Conservation (phyloP, 2,797 vertebrate genomes). For the Neomorphus geoffroyi region DNA sequence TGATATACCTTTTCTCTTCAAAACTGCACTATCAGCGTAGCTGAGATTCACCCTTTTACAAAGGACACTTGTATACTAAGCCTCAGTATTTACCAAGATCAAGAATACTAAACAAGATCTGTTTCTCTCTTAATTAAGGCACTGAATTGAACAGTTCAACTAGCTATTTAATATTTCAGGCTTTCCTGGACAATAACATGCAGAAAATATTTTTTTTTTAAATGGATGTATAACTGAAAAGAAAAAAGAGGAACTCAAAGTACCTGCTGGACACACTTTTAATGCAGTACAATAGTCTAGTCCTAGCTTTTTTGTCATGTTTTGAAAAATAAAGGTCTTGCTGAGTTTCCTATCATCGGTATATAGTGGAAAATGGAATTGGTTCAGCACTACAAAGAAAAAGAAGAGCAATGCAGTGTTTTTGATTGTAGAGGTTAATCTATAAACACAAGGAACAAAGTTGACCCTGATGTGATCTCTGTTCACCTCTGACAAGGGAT, state of each 20-base stretch:
- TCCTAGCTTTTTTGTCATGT: constrained; percentile 40
- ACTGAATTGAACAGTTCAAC: constrained; percentile 55
- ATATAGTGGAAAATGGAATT: constrained; percentile 27
- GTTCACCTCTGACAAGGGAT: constrained; percentile 73
- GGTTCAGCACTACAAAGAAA: constrained; percentile 42
- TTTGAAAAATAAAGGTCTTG: constrained; percentile 41
- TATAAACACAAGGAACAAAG: constrained; percentile 75
- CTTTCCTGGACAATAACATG: constrained; percentile 33
- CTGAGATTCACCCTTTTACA: constrained; percentile 55
- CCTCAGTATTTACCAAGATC: constrained; percentile 44
- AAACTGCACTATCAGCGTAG: constrained; percentile 48
- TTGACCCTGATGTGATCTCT: constrained; percentile 77
- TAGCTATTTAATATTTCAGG: constrained; percentile 49
- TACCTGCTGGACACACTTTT: background rate
- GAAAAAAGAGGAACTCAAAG: constrained; percentile 1
- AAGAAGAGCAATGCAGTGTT: constrained; percentile 55
- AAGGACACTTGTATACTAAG: constrained; percentile 49
- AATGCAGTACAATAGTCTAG: constrained; percentile 21
- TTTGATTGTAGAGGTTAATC: constrained; percentile 72
- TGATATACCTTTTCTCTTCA: constrained; percentile 10
- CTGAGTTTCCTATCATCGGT: constrained; percentile 29
- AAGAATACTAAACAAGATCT: constrained; percentile 35
- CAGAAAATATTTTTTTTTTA: constrained; percentile 51
- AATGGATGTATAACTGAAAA: background rate
- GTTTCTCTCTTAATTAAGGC: constrained; percentile 36